Base-by-base conservation (phyloP, 2,797 vertebrate genomes). In the Anableps anableps region DNA sequence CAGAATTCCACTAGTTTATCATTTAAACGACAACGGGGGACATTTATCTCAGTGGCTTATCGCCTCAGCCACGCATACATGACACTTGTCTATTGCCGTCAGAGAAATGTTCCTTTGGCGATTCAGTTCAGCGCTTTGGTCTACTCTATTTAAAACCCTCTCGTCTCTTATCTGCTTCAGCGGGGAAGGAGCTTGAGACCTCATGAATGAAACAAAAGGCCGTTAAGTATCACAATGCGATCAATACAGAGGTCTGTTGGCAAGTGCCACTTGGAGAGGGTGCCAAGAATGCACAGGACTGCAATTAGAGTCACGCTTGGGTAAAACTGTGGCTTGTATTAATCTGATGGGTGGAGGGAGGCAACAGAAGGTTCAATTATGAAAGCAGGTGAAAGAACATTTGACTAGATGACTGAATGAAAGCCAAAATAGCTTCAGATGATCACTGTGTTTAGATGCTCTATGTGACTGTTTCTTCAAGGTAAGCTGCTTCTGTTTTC, bases 161-260 rank as follows among this genome's bases (percentile, higher is more conserved):
- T 83, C 66, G 85, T 87, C 86, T 88, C 84, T 87, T 89, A 88
- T 89, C 91, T 83, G 16, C 74, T 84, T 79, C 78, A 36, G 83
- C 10, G 58, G 76, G 77, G 73, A 83, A 75, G 73, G 85, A 84
- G 82, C 83, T 76, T 81, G 86, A 92, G 87, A 84, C 88, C 88
- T 90, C 85, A 91, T 89, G 89, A 93, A 93, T 92, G 92, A 93
- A 93, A 93, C 92, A 94, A 93, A 92, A 91, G 87, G 83, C 50
- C 23, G 60, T 87, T 78, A 85, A 89, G 89, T 80, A 84, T 88
- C 88, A 83, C 82, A 77, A 74, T 58, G 62, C 51, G 82, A 92
- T 93, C 91, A 72, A 92, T 94, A 86, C 81, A 7, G 77, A 81
- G 88, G 79, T 84, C 85, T 82, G 83, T 70, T 84, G 89, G 86